Evolutionary conservation across 2,113 vertebrate genomes (phyloP).

Genomic region (Phyllostomus discolor): DNA sequence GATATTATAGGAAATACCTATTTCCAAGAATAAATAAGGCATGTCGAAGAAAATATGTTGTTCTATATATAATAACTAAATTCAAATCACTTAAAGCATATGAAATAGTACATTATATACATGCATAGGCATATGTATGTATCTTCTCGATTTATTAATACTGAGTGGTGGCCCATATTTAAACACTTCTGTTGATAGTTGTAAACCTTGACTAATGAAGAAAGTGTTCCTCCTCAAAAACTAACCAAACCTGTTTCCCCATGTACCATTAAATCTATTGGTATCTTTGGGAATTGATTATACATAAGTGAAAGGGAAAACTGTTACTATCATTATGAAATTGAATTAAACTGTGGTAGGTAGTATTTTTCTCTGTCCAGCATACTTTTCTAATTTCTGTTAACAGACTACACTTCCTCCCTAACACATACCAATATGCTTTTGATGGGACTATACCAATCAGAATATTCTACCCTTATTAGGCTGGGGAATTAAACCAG

Average conservation of each 20-base stretch:
- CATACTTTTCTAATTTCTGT: neutral
- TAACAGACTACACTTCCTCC: neutral
- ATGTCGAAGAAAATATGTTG: neutral
- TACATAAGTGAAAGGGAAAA: neutral
- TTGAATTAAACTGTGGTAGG: constrained; percentile 7
- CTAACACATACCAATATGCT: neutral
- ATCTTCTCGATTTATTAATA: constrained; percentile 2
- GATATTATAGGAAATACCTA: neutral
- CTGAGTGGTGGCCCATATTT: neutral
- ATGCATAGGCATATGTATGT: neutral
- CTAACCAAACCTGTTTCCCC: neutral
- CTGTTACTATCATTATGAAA: neutral
- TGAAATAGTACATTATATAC: neutral
- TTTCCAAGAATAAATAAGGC: neutral
- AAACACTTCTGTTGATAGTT: neutral
- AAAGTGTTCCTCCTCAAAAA: neutral
- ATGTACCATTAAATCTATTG: neutral
- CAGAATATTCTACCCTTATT: neutral
- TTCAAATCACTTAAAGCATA: neutral
- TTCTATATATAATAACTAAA: neutral
- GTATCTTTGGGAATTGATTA: neutral
- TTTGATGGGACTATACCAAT: neutral
- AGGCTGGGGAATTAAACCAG: neutral
- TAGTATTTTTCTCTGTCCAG: neutral
- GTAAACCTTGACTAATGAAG: neutral